Percentiles rank a stretch among this genome's conserved stretches.
These are phyloP conservation scores for Troilus luridus DNA, from an alignment of 2,888 invertebrate species.

Conservation along the genomic window DNA sequence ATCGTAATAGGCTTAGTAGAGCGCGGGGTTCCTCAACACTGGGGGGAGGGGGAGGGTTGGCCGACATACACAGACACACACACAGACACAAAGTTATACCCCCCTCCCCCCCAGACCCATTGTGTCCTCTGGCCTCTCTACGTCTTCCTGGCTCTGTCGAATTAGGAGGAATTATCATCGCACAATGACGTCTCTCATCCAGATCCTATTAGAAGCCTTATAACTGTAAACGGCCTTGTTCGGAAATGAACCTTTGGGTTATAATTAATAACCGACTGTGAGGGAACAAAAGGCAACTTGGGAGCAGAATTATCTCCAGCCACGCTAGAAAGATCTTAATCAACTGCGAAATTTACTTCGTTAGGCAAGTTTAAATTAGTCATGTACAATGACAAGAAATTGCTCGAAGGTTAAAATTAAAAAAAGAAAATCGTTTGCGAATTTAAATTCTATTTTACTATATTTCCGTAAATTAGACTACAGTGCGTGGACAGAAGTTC, in stretches of 20 bases:
- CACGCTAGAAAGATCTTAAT: not conserved
- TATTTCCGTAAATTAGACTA: too few species aligned
- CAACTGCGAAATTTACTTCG: not conserved
- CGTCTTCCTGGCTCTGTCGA: conserved; percentile 9
- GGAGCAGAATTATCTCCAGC: not conserved
- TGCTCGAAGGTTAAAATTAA: too few species aligned
- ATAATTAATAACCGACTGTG: not conserved
- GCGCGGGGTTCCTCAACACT: not conserved
- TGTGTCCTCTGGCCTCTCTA: not conserved
- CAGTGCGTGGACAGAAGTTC: too few species aligned
- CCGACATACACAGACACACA: not conserved
- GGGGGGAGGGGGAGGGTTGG: not conserved
- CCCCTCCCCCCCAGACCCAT: not conserved
- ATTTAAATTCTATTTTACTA: too few species aligned
- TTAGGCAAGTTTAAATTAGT: too few species aligned
- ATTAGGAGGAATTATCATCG: conserved; percentile 43
- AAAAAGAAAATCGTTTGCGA: too few species aligned
- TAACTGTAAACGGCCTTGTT: not conserved
- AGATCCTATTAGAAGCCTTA: conserved; percentile 35
- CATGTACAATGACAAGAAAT: too few species aligned
- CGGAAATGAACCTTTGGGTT: conserved; percentile 21
- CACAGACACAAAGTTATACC: too few species aligned
- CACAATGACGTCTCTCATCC: conserved; percentile 11
- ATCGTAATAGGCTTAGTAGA: not conserved
- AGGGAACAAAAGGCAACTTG: not conserved